A percentile compares a stretch with the other conserved stretches of the same genome.
Evolutionary conservation across 2,113 vertebrate species (phyloP).

Genomic region (Sarotherodon lohbergeri): DNA sequence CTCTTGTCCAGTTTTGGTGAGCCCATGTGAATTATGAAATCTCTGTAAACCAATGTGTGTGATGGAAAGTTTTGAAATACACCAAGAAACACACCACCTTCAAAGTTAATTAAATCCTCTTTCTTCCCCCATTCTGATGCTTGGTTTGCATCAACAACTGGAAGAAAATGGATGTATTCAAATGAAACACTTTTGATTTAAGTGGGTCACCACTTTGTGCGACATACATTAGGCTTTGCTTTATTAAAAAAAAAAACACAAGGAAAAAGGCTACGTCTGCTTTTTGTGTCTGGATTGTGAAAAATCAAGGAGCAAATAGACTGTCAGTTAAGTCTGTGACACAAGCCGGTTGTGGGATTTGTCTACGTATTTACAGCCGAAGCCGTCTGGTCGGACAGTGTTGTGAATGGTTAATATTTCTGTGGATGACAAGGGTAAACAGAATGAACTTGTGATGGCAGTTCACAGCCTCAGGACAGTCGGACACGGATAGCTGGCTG

Average conservation of each 20-base stretch:
- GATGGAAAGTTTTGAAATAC: neutral
- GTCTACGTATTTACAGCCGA: neutral
- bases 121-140: neutral
- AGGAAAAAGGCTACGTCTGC: neutral
- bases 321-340: neutral
- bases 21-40: neutral
- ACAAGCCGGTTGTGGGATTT: neutral
- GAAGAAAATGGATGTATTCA: neutral
- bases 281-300: neutral
- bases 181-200: neutral
- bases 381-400: neutral
- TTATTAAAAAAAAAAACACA: too few relatives aligned
- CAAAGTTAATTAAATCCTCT: neutral
- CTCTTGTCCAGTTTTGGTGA: neutral
- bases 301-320: neutral
- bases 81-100: neutral
- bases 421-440: slow-evolving; percentile 46
- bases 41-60: neutral
- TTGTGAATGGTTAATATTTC: slow-evolving; percentile 34
- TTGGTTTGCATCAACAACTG: neutral
- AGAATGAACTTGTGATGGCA: slow-evolving; percentile 40
- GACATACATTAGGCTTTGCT: neutral
- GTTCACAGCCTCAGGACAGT: slow-evolving; percentile 28
- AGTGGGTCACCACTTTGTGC: neutral
- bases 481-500: slow-evolving; percentile 32